A percentile compares a stretch with the other conserved stretches of the same genome.
phyloP scores from a whole-genome alignment of 2,888 invertebrate genomes.

The Resseliella maxima region DNA sequence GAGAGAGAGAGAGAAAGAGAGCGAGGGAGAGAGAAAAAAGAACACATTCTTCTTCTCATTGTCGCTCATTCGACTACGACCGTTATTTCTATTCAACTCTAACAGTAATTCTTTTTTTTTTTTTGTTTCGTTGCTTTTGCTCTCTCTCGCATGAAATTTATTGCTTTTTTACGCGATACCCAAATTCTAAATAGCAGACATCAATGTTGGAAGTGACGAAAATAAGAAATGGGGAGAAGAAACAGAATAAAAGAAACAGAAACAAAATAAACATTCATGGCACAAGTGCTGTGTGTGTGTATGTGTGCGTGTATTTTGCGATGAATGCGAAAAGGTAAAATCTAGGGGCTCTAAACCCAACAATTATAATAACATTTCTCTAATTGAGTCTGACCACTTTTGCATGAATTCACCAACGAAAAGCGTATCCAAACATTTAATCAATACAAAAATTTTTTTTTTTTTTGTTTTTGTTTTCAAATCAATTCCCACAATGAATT shows the following conservation, averaged over 20 bases:
- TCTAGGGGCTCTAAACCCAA: no score
- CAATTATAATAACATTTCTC: no score
- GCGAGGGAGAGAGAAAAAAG: no score
- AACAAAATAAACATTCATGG: neutral
- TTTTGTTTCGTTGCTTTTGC: neutral
- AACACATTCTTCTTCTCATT: neutral
- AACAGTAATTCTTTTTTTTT: slow-evolving; percentile 4
- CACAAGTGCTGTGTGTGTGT: neutral
- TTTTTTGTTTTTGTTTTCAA: no score
- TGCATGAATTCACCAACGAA: no score
- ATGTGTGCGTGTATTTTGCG: no score
- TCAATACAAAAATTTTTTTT: no score
- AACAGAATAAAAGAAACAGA: neutral
- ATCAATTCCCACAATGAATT: no score
- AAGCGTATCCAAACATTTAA: no score
- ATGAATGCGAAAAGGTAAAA: no score
- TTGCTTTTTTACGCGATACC: slow-evolving; percentile 3
- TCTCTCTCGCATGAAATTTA: neutral
- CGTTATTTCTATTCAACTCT: slow-evolving; percentile 2
- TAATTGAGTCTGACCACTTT: no score
- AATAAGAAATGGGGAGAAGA: neutral
- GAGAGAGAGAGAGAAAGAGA: no score
- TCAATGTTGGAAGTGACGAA: neutral
- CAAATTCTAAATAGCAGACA: slow-evolving; percentile 31
- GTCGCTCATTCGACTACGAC: neutral